Conservation (phyloP, 2,888 invertebrate genomes). For the Diogma glabrata region DNA sequence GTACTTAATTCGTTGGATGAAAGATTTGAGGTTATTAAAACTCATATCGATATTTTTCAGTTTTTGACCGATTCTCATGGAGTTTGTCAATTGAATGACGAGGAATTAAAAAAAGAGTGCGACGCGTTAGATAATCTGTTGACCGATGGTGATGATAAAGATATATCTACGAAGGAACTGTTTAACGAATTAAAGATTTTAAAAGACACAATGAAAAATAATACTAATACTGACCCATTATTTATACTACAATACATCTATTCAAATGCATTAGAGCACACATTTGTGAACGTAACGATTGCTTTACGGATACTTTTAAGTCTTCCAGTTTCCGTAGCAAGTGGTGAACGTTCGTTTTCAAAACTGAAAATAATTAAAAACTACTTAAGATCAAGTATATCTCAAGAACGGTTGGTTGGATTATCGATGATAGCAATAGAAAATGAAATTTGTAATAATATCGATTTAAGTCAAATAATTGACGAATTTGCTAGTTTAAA, state of each 20-base stretch:
- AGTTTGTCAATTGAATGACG: neutral
- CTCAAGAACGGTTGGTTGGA: neutral
- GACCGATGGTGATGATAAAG: neutral
- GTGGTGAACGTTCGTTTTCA: constrained; percentile 1
- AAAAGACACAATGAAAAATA: neutral
- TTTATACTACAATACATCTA: neutral
- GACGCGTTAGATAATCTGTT: neutral
- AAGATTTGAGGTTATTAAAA: neutral
- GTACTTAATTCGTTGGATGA: constrained; percentile 1
- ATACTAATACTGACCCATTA: neutral
- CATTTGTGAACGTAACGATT: neutral
- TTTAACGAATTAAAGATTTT: constrained; percentile 1
- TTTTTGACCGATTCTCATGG: neutral
- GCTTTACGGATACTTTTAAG: constrained; percentile 2
- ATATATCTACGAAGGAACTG: neutral
- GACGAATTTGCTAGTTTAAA: too few species aligned
- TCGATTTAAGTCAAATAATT: too few species aligned
- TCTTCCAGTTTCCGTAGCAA: constrained; percentile 1
- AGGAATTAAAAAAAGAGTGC: neutral
- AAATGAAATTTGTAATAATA: too few species aligned
- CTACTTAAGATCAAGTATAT: neutral
- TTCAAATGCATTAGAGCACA: neutral
- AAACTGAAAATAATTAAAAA: constrained; percentile 5
- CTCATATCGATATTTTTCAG: neutral
- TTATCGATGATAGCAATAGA: neutral